Evolutionary conservation across 2,797 vertebrate genomes (phyloP).

Genomic region (Gadopsis marmoratus): DNA sequence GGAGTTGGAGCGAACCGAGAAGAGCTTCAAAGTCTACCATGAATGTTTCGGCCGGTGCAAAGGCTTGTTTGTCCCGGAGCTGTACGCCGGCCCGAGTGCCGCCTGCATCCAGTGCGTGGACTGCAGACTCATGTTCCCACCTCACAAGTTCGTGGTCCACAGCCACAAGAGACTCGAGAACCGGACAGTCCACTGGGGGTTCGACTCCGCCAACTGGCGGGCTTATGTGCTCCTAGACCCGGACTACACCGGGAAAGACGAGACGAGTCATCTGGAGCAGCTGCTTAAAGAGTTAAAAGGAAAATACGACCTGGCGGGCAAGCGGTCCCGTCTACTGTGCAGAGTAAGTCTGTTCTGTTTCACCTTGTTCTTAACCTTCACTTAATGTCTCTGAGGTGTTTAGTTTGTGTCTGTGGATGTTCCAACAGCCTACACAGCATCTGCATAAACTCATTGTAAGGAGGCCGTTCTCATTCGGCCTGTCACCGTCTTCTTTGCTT

Average conservation of each 20-base stretch:
- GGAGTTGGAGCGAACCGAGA: conserved; percentile 91
- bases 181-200: conserved; percentile 98
- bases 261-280: conserved; percentile 90
- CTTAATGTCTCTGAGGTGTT: conserved; percentile 16
- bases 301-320: conserved; percentile 89
- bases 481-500: conserved; percentile 29
- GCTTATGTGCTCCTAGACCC: conserved; percentile 95
- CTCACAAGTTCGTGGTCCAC: conserved; percentile 97
- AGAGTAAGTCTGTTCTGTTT: conserved; percentile 79
- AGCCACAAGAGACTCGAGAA: conserved; percentile 96
- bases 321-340: conserved; percentile 80
- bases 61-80: conserved; percentile 93
- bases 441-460: conserved; percentile 43
- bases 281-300: conserved; percentile 95
- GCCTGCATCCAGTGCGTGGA: conserved; percentile 96
- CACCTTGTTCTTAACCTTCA: conserved; percentile 22
- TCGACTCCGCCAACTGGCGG: conserved; percentile 97
- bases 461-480: conserved; percentile 32
- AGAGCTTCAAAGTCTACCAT: conserved; percentile 96
- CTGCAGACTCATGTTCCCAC: conserved; percentile 95
- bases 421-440: conserved; percentile 37
- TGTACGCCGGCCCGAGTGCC: conserved; percentile 91
- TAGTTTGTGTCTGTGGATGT: conserved; percentile 41
- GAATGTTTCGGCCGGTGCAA: conserved; percentile 97
- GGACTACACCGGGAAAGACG: conserved; percentile 92